Conservation (phyloP, 1,140 invertebrate species). For the Drosophila watanabei region DNA sequence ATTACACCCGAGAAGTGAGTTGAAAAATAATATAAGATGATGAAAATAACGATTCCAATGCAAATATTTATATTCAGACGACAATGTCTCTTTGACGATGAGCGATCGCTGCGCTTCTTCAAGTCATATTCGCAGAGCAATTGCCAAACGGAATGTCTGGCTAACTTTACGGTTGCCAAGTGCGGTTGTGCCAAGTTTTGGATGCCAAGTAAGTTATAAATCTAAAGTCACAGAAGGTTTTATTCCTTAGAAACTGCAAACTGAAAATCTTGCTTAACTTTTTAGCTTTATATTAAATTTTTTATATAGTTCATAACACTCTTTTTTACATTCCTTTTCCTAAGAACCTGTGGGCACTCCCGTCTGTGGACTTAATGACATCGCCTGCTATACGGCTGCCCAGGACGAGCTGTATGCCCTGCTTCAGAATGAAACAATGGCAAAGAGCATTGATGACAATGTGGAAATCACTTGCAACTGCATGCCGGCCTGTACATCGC, state of each 20-base stretch:
- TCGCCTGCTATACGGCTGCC: conserved; percentile 76
- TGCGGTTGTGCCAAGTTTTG: conserved; percentile 90
- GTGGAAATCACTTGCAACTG: conserved; percentile 87
- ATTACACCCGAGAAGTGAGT: conserved; percentile 86
- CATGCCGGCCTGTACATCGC: conserved; percentile 89
- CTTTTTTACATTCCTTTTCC: neutral
- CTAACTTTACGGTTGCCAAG: conserved; percentile 89
- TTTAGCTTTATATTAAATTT: neutral
- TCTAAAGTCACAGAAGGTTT: too few relatives aligned
- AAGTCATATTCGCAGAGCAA: conserved; percentile 91
- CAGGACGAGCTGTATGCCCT: conserved; percentile 73
- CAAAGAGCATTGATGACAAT: conserved; percentile 51
- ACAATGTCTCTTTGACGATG: conserved; percentile 88
- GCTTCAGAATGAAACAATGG: conserved; percentile 71
- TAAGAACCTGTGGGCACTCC: conserved; percentile 68
- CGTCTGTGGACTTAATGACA: conserved; percentile 59
- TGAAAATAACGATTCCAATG: conserved; percentile 1
- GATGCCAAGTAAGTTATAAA: conserved; percentile 89
- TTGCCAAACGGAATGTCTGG: conserved; percentile 91
- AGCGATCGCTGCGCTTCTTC: conserved; percentile 88
- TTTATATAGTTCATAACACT: neutral
- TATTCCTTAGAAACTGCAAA: neutral
- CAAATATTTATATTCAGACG: conserved; percentile 79
- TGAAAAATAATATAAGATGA: neutral
- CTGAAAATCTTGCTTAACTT: neutral